Base-by-base conservation (phyloP, 2,113 vertebrate genomes). In the Hypanus sabinus region DNA sequence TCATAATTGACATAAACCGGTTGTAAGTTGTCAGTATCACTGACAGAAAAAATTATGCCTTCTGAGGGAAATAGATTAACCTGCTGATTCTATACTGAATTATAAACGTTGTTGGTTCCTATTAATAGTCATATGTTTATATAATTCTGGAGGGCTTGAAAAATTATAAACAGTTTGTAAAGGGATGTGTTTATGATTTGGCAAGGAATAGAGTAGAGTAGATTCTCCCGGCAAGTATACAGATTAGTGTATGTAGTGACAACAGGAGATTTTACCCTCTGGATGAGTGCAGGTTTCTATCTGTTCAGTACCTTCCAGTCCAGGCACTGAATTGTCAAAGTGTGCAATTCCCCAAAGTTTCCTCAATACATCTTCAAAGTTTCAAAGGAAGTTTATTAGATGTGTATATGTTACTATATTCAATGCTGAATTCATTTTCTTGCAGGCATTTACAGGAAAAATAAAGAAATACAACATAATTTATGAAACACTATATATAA, bases 1-100 rank as follows among this genome's bases (percentile, higher is more conserved):
- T 68, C 30, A 33, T 90, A 33, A 68, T 65, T 90, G 85, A 90
- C 85, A 90, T 30, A 65, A 90, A 90, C 65, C 65, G 60, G 60
- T 62, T 33, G 30, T 16, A 65, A 88, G 62, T 88, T 33, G 27
- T 4, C 12, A 88, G n/a, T 65, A 57, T n/a, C 27, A 88, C 12
- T 62, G 60, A 65, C 10, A 88, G 27, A 88, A 88, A 62, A 88
- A 4, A 65, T 65, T 5, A 16, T 90, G 85, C 30, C 85, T 33
- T 57, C 10, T 65, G 85, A 33, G n/a, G 60, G 85, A 79, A 79
- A 79, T 79, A 79, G n/a, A 77, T 77, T 77, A 11, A 36, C 33
- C n/a, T 79, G 33, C 10, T 1, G 65, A 33, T 88, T 18, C 57
- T 5, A 65, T 30, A 3, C 30, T 33, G 57, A 88, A 65, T 27